Percentiles rank a stretch among this genome's conserved stretches.
These are phyloP conservation scores for Sisyra terminalis DNA, from an alignment of 2,888 invertebrate species.

Conservation along the genomic window DNA sequence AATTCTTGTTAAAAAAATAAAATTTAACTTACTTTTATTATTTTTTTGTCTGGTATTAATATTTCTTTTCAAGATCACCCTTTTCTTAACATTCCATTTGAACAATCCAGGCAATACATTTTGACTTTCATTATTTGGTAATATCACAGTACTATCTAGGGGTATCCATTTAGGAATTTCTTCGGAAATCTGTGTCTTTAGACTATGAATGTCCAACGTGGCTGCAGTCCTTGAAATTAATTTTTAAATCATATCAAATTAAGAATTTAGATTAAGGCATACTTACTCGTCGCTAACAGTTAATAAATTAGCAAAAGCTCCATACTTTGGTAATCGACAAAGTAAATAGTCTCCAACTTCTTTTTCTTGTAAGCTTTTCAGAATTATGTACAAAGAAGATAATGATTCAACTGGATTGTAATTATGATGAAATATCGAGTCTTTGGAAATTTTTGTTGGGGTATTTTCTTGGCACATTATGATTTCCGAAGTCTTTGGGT, in stretches of 20 bases:
- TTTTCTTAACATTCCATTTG: neutral
- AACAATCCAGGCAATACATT: conserved; percentile 4
- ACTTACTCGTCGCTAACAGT: neutral
- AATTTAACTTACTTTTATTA: neutral
- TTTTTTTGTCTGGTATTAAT: neutral
- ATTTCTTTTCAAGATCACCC: neutral
- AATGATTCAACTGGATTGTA: conserved; percentile 1
- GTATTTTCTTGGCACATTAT: neutral
- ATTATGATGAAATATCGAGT: neutral
- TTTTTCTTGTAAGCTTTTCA: neutral
- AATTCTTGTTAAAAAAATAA: too few species aligned
- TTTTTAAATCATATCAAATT: neutral
- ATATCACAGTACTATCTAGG: conserved; percentile 3
- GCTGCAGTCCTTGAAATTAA: neutral
- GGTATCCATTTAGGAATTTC: conserved; percentile 1
- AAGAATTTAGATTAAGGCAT: neutral
- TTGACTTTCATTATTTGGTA: conserved; percentile 4
- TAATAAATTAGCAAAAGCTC: conserved; percentile 2
- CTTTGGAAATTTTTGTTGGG: neutral
- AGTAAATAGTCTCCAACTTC: conserved; percentile 2
- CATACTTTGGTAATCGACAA: conserved; percentile 2
- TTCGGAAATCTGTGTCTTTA: neutral
- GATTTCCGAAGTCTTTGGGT: conserved; percentile 4
- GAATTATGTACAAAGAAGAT: neutral
- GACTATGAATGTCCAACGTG: neutral